Evolutionary conservation across 2,888 invertebrate genomes (phyloP), one percentile per base, ranked within the genome.

Genomic region (Tetramorium bicarinatum): DNA sequence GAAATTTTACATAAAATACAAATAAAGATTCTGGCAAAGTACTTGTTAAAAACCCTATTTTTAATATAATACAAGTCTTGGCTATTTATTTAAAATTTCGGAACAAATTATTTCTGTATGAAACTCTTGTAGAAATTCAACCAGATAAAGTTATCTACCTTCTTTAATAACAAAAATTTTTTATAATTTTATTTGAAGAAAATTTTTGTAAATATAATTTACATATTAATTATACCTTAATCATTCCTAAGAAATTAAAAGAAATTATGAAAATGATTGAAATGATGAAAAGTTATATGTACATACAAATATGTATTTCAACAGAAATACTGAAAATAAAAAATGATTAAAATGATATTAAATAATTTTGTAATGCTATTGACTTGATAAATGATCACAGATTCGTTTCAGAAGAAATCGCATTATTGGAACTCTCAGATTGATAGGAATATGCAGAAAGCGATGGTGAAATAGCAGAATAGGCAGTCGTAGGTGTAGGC

Each of bases 391-490:
- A 0, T 44, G 0, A 64, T 64, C 21, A 64, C 3, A 64, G 25
- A 66, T 44, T 66, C 15, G 64, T 15, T 25, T 64, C 64, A 15
- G 64, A 25, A 25, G 64, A 25, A 66, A 25, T 15, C 8, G 41
- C 44, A 2, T 66, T 66, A 66, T 66, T 66, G 15, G 64, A 66
- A 66, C 25, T 7, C 8, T 44, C 44, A 15, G 64, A 66, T 25
- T 44, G 44, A 0, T 66, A 66, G 2, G 64, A 66, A 66, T 44
- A 66, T 44, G 8, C 64, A 44, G 64, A 66, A 66, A 66, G 64
- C 25, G 44, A 44, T 66, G 64, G 64, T 44, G 64, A 66, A 66
- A 66, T 44, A 66, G 21, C 25, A 25, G 64, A 44, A 66, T 66
- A 66, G 3, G 15, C 18, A 49, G 18, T 44, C 15, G 64, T 66